Conservation (phyloP, 2,797 vertebrate genomes). For the Thripadectes ignobilis region DNA sequence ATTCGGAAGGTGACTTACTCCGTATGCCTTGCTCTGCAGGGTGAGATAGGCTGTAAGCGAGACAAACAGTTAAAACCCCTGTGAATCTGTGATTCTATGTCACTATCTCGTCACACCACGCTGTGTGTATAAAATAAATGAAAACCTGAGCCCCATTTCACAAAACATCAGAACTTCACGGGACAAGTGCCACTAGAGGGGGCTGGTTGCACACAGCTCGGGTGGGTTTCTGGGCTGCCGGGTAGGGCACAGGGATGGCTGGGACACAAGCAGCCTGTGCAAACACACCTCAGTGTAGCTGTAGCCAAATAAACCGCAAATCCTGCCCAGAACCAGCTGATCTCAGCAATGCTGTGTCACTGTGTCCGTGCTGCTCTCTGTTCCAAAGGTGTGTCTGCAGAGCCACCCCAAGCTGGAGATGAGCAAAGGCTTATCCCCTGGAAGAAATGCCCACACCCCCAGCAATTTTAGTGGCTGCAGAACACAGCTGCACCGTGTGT, state of each 20-base stretch:
- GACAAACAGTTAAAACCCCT: neutral
- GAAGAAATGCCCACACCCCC: rapidly evolving
- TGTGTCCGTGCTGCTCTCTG: neutral
- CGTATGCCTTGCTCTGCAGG: neutral
- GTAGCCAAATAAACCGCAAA: neutral
- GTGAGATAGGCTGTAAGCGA: neutral
- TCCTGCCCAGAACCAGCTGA: neutral
- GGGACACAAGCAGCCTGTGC: neutral
- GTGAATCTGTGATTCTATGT: neutral
- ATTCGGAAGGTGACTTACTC: neutral
- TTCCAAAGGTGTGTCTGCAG: rapidly evolving
- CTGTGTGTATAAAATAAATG: rapidly evolving
- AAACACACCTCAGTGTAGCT: neutral
- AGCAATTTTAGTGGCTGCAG: neutral
- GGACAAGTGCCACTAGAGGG: neutral
- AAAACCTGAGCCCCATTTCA: rapidly evolving
- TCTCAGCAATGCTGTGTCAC: rapidly evolving
- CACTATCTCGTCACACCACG: rapidly evolving
- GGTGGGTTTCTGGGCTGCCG: neutral
- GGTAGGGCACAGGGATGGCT: rapidly evolving
- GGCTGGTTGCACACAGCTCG: neutral
- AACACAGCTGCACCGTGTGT: neutral
- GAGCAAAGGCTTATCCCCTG: rapidly evolving
- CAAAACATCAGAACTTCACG: rapidly evolving
- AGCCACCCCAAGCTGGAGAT: neutral